Conservation (phyloP, 2,888 invertebrate species). For the Oconnorella tubifera region DNA sequence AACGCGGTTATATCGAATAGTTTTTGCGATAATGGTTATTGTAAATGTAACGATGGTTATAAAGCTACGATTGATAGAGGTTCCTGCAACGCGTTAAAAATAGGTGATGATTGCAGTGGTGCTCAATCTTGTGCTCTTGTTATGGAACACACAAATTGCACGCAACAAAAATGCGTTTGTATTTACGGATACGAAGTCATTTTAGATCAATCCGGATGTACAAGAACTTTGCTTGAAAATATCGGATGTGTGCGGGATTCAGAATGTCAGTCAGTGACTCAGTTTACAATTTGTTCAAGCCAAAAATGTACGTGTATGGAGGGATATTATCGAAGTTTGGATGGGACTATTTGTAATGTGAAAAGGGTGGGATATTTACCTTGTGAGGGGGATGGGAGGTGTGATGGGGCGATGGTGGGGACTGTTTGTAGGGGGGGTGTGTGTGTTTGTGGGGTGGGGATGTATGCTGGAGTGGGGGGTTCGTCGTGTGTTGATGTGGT, state of each 20-base stretch:
- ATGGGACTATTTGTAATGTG: background rate
- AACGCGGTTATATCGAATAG: background rate
- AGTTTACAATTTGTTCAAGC: background rate
- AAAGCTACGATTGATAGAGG: background rate
- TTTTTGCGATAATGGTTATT: background rate
- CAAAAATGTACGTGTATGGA: background rate
- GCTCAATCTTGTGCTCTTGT: background rate
- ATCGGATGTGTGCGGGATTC: background rate
- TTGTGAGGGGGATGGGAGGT: slow-evolving; percentile 3
- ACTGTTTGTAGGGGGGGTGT: slow-evolving; percentile 2
- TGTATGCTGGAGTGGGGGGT: slow-evolving; percentile 1
- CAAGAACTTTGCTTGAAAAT: background rate
- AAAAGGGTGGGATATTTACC: slow-evolving; percentile 2
- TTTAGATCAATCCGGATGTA: background rate
- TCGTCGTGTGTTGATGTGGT: slow-evolving; percentile 4
- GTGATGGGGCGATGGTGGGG: background rate
- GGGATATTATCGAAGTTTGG: background rate
- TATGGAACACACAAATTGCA: slow-evolving; percentile 1
- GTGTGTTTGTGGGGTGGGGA: slow-evolving; percentile 9
- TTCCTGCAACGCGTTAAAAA: background rate
- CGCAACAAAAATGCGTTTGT: background rate
- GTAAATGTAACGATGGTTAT: background rate
- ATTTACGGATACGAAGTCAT: background rate
- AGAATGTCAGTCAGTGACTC: background rate
- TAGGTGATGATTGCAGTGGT: slow-evolving; percentile 6